A percentile compares a stretch with the other conserved stretches of the same genome.
phyloP scores from a whole-genome alignment of 2,888 invertebrate genomes.

The Allacma fusca region DNA sequence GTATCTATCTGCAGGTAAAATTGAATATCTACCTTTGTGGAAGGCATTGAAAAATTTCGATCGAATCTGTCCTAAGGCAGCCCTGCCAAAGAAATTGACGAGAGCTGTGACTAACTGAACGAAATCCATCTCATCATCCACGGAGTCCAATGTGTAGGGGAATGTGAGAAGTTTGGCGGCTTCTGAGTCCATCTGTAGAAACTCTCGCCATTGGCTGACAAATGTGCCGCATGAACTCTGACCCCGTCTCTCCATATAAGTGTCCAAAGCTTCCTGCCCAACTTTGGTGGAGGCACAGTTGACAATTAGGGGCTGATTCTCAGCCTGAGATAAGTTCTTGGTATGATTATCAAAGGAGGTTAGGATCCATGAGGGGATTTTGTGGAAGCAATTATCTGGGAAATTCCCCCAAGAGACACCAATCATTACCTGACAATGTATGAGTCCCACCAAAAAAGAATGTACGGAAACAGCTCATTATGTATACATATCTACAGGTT shows the following conservation, averaged over 20 bases:
- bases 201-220: conserved; percentile 56
- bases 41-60: conserved; percentile 14
- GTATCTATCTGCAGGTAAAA: too few species aligned
- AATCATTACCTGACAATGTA: neutral
- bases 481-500: conserved; percentile 1
- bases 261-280: conserved; percentile 57
- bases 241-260: conserved; percentile 46
- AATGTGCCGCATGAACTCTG: conserved; percentile 35
- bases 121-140: conserved; percentile 36
- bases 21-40: conserved; percentile 44
- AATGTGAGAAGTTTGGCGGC: conserved; percentile 37
- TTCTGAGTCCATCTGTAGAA: conserved; percentile 51
- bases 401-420: too few species aligned
- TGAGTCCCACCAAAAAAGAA: neutral
- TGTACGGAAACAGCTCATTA: too few species aligned
- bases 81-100: conserved; percentile 34
- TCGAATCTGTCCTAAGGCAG: conserved; percentile 32
- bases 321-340: conserved; percentile 48
- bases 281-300: conserved; percentile 47
- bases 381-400: conserved; percentile 50
- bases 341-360: conserved; percentile 50
- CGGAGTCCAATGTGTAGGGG: conserved; percentile 57
- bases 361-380: conserved; percentile 59
- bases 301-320: too few species aligned
- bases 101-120: conserved; percentile 26